Percentiles rank a stretch among this genome's conserved stretches.
These are phyloP conservation scores for Clarias magur DNA, from an alignment of 2,113 vertebrate genomes.

Conservation along the genomic window DNA sequence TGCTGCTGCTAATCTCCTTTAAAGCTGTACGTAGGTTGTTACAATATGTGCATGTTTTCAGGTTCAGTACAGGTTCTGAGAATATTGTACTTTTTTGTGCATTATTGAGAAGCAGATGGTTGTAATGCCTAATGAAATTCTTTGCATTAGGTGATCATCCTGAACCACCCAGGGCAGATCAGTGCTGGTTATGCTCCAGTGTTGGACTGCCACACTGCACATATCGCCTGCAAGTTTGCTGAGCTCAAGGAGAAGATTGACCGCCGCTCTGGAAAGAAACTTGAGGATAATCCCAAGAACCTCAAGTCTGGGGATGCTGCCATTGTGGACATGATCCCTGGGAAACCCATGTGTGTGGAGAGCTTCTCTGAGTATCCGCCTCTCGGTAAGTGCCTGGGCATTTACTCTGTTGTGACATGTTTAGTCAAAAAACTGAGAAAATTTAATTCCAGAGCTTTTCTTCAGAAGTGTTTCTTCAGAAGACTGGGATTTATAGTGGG, in stretches of 20 bases:
- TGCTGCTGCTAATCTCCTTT: neutral
- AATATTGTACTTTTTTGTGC: neutral
- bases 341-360: constrained; percentile 96
- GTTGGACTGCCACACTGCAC: constrained; percentile 94
- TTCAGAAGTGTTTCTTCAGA: neutral
- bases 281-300: constrained; percentile 93
- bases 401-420: neutral
- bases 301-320: constrained; percentile 95
- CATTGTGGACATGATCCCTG: constrained; percentile 96
- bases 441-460: neutral
- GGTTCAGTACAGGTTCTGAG: neutral
- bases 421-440: neutral
- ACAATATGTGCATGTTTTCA: neutral
- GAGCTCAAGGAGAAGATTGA: constrained; percentile 98
- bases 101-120: neutral
- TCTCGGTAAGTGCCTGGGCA: constrained; percentile 78
- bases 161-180: constrained; percentile 95
- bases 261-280: constrained; percentile 93
- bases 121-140: neutral
- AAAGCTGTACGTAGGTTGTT: neutral
- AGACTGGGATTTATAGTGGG: neutral
- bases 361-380: constrained; percentile 97
- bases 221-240: constrained; percentile 95
- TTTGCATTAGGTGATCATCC: constrained; percentile 86
- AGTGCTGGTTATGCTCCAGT: constrained; percentile 92